phyloP scores from a whole-genome alignment of 2,113 vertebrate genomes.

The Myrmophylax atrothorax region DNA sequence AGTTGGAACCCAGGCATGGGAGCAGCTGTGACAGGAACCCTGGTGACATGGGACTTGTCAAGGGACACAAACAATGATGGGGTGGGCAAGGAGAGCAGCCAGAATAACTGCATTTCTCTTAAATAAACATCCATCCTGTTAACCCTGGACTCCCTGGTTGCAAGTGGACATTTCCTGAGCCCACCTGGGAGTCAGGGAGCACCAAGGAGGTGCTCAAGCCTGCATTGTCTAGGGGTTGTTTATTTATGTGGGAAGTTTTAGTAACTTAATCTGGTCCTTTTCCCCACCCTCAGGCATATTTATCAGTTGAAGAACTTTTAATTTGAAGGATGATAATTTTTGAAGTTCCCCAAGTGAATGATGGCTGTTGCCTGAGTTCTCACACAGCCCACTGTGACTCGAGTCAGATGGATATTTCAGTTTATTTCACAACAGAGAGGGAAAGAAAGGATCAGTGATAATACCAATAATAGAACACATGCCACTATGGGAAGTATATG shows the following conservation, averaged over 20 bases:
- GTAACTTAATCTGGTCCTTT: not conserved
- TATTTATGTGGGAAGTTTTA: not conserved
- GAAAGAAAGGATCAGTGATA: conserved; percentile 33
- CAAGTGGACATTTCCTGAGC: not conserved
- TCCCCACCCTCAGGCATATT: not conserved
- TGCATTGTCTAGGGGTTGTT: fast-evolving
- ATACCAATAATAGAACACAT: not conserved
- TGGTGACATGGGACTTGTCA: not conserved
- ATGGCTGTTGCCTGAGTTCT: not conserved
- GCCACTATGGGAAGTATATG: not conserved
- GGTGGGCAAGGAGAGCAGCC: not conserved
- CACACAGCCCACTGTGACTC: not conserved
- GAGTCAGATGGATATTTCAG: conserved; percentile 45
- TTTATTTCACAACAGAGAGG: conserved; percentile 36
- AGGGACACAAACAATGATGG: not conserved
- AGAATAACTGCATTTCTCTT: not conserved
- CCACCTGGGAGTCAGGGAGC: not conserved
- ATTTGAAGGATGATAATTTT: conserved; percentile 4
- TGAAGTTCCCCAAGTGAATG: not conserved
- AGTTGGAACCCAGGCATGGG: fast-evolving
- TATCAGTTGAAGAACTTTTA: not conserved
- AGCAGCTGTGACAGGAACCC: not conserved
- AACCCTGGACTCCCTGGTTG: not conserved
- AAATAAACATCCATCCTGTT: not conserved
- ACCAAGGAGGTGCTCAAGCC: fast-evolving